Evolutionary conservation across 2,113 vertebrate species (phyloP), one percentile per base, ranked within the genome.

Genomic region (Phrynosoma blainvillii): DNA sequence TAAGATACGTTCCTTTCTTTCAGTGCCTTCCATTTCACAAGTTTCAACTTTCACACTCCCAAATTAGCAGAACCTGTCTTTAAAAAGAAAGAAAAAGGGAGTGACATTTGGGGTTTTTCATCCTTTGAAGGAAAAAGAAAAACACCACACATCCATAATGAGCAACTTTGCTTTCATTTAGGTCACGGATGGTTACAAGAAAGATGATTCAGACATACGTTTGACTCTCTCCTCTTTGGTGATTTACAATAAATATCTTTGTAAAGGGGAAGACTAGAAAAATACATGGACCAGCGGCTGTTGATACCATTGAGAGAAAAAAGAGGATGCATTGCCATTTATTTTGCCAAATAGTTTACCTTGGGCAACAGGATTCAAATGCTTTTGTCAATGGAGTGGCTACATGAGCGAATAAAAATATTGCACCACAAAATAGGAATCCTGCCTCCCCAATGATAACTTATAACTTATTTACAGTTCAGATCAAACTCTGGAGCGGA

Each of bases 201-300:
- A 91, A 93, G 84, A 94, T 97, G 96, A 97, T 94, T 97, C 96
- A 97, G 79, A 0, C 93, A 95, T 95, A 94, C 94, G 93, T 91
- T 94, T 91, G 92, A 93, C 86, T 5, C 93, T 87, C 89, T 92
- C 93, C 94, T 92, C 95, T 95, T 95, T 94, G 92, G 95, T 90
- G 90, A 93, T 96, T 95, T 96, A 94, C 95, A 96, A 96, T 96
- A 95, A 97, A 96, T 95, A 96, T 93, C 12, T 90, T 88, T 10
- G 23, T 16, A 82, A 77, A 88, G 4, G 54, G 75, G 85, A 87
- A 89, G 0, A 25, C 71, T 84, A 79, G 85, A 90, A 84, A 86
- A 66, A 40, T 75, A 89, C 77, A 7, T 54, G 76, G 89, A 92
- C 82, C 47, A 66, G 23, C 0, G 6, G 70, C 77, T 7, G 42